phyloP scores from a whole-genome alignment of 2,888 invertebrate genomes.

The Drosophila seclusa region DNA sequence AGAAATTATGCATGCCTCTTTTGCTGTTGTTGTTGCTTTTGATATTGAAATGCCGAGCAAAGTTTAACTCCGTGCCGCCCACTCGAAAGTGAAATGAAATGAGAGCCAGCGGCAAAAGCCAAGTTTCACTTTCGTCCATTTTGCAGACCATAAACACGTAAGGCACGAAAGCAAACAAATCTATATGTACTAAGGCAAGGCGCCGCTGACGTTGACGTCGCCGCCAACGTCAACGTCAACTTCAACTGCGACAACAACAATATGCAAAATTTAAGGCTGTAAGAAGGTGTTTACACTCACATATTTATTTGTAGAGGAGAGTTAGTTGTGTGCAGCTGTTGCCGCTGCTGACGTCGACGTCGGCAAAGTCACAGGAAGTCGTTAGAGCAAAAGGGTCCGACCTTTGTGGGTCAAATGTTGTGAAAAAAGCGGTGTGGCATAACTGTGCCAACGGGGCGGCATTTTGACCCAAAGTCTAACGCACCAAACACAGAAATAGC shows the following conservation, averaged over 20 bases:
- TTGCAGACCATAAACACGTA: constrained; percentile 77
- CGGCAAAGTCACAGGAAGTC: constrained; percentile 66
- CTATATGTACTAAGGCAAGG: constrained; percentile 37
- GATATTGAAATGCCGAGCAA: constrained; percentile 75
- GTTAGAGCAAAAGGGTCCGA: constrained; percentile 55
- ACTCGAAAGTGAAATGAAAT: constrained; percentile 30
- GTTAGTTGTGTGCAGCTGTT: constrained; percentile 28
- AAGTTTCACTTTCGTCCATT: constrained; percentile 70
- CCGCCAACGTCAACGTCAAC: background rate
- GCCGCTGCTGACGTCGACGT: constrained; percentile 11
- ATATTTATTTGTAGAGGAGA: constrained; percentile 21
- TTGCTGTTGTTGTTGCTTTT: constrained; percentile 36
- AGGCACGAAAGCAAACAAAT: constrained; percentile 64
- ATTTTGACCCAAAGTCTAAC: constrained; percentile 65
- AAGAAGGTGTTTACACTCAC: constrained; percentile 20
- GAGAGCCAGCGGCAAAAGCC: constrained; percentile 38
- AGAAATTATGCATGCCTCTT: constrained; percentile 76
- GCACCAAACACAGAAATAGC: constrained; percentile 34
- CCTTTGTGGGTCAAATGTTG: constrained; percentile 76
- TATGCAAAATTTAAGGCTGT: constrained; percentile 40
- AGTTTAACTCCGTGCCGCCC: constrained; percentile 56
- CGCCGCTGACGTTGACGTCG: background rate
- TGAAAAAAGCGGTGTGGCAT: constrained; percentile 28
- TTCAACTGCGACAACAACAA: constrained; percentile 11
- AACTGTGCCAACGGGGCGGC: constrained; percentile 63